Evolutionary conservation across 2,797 vertebrate species (phyloP).

Genomic region (Eidolon dupreanum): DNA sequence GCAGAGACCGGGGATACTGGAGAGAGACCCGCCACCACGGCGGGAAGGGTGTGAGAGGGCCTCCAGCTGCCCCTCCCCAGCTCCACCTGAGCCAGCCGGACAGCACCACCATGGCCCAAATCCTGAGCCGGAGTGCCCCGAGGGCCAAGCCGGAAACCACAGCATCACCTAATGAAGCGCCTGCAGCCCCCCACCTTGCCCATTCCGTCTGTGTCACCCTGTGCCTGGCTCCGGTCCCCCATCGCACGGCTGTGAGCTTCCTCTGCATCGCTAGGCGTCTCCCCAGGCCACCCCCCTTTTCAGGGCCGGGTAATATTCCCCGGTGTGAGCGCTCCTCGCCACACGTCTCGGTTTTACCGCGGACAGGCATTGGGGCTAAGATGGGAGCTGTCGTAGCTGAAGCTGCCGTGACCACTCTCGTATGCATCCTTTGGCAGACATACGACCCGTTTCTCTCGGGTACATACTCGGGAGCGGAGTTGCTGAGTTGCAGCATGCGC

Average conservation of each 20-base stretch:
- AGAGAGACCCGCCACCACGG: background rate
- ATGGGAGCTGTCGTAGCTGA: background rate
- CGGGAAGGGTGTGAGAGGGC: background rate
- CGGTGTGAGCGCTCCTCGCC: fast-evolving
- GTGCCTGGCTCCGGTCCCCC: background rate
- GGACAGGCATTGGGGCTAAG: background rate
- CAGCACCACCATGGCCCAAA: background rate
- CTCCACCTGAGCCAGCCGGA: background rate
- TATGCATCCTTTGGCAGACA: background rate
- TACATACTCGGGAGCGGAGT: background rate
- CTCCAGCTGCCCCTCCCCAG: background rate
- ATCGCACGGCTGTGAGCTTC: fast-evolving
- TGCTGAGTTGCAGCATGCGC: background rate
- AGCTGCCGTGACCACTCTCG: background rate
- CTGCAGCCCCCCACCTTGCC: background rate
- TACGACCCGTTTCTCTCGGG: background rate
- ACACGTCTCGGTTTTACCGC: background rate
- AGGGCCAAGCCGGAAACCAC: background rate
- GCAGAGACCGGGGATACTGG: background rate
- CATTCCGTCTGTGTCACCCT: fast-evolving
- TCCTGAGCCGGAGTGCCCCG: background rate
- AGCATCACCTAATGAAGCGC: background rate
- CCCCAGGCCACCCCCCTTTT: background rate
- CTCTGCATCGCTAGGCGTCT: fast-evolving
- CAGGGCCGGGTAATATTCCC: background rate